Conservation (phyloP, 2,888 invertebrate genomes). For the Merodon equestris region DNA sequence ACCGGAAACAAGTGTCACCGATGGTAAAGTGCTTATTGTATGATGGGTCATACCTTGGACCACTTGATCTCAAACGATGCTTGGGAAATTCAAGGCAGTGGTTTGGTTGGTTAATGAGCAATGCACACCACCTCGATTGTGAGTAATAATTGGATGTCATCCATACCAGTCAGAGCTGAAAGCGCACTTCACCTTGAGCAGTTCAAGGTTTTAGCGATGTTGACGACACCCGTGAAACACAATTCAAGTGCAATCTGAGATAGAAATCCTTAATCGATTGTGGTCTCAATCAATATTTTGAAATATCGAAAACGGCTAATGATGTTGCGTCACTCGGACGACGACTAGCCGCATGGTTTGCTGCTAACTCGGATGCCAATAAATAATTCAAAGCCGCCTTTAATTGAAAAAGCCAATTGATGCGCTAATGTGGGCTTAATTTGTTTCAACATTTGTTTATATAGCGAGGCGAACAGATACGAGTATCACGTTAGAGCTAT, state of each 20-base stretch:
- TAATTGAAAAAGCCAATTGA: no score
- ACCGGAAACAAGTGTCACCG: background rate
- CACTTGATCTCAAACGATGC: background rate
- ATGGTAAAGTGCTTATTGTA: conserved; percentile 9
- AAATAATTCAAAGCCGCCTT: no score
- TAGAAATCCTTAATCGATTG: no score
- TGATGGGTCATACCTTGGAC: background rate
- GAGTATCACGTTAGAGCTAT: no score
- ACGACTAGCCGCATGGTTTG: no score
- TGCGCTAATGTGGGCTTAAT: no score
- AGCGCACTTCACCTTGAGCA: conserved; percentile 16
- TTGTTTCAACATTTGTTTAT: no score
- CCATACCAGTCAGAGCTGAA: background rate
- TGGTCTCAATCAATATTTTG: no score
- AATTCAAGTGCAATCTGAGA: background rate
- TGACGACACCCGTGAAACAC: background rate
- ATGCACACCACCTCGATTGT: background rate
- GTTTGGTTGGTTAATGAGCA: no score
- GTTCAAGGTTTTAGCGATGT: background rate
- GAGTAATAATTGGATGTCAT: conserved; percentile 9
- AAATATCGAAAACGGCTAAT: conserved; percentile 3
- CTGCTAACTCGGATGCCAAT: no score
- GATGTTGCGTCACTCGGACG: no score
- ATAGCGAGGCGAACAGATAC: no score
- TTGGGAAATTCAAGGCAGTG: background rate